Percentiles rank a stretch among this genome's conserved stretches.
Conservation (phyloP, 2,113 vertebrate genomes). For the Chrysochloris asiatica region DNA sequence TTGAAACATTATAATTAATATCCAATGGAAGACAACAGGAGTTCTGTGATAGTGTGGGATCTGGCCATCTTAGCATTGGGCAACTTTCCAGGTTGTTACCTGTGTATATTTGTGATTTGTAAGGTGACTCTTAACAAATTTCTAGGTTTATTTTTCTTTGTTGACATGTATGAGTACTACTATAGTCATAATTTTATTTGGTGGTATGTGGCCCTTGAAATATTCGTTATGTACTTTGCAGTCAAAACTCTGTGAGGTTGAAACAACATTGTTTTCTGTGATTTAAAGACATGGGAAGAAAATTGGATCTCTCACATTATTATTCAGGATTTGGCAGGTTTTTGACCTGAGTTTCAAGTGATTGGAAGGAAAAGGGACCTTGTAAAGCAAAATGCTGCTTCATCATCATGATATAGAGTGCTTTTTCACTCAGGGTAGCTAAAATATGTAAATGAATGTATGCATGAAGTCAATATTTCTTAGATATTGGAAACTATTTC, state of each 20-base stretch:
- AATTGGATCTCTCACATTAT: slow-evolving; percentile 60
- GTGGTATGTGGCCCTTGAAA: slow-evolving; percentile 37
- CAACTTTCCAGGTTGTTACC: not conserved
- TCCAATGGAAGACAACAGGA: not conserved
- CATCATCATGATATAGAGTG: not conserved
- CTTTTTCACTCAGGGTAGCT: not conserved
- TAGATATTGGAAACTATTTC: not conserved
- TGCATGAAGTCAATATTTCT: not conserved
- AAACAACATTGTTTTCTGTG: slow-evolving; percentile 41
- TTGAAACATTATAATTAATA: not conserved
- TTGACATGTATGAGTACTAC: not conserved
- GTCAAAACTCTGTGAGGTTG: not conserved
- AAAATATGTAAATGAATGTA: not conserved
- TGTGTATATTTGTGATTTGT: slow-evolving; percentile 15
- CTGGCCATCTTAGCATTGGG: not conserved
- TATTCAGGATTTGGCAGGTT: slow-evolving; percentile 52
- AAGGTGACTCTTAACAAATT: not conserved
- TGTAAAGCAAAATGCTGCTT: slow-evolving; percentile 27
- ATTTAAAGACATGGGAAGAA: slow-evolving; percentile 55
- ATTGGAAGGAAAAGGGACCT: slow-evolving; percentile 39
- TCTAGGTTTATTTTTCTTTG: not conserved
- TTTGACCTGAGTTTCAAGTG: slow-evolving; percentile 24
- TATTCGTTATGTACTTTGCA: slow-evolving; percentile 29
- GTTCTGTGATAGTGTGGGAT: not conserved
- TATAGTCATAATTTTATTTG: slow-evolving; percentile 33